These are phyloP conservation scores for Acanthornis magna DNA, from an alignment of 2,797 vertebrate species.

Conservation along the genomic window DNA sequence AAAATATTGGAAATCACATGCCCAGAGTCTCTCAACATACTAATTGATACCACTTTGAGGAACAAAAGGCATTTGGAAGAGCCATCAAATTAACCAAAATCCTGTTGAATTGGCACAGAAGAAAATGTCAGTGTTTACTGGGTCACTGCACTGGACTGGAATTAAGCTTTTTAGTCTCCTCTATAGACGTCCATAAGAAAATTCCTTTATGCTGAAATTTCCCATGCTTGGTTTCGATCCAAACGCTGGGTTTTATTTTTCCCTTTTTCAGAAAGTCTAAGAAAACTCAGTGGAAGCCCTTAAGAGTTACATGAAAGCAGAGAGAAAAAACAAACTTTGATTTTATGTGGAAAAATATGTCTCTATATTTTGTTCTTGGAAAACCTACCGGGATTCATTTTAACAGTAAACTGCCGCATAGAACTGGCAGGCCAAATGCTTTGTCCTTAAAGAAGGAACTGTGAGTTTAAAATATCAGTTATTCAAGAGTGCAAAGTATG, in stretches of 20 bases:
- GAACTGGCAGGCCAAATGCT: not conserved
- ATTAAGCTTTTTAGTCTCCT: not conserved
- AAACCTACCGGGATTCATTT: not conserved
- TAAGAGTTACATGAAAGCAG: not conserved
- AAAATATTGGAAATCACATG: not conserved
- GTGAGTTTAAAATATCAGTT: not conserved
- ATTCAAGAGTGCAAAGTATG: not conserved
- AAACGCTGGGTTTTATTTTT: not conserved
- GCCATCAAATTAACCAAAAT: not conserved
- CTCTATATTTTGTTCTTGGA: slow-evolving; percentile 19
- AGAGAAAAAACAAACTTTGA: not conserved
- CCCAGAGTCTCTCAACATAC: not conserved
- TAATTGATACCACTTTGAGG: rapidly evolving
- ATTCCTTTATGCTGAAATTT: not conserved
- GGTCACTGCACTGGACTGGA: not conserved
- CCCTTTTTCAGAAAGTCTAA: not conserved
- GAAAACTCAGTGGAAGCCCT: not conserved
- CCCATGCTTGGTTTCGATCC: not conserved
- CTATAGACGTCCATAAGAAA: not conserved
- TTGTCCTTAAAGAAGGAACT: slow-evolving; percentile 38
- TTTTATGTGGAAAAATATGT: slow-evolving; percentile 40
- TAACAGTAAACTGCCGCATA: not conserved
- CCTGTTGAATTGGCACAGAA: not conserved
- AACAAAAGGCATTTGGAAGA: not conserved
- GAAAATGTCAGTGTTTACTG: not conserved